Conservation (phyloP, 1,140 invertebrate genomes). For the Mizuhopecten yessoensis region DNA sequence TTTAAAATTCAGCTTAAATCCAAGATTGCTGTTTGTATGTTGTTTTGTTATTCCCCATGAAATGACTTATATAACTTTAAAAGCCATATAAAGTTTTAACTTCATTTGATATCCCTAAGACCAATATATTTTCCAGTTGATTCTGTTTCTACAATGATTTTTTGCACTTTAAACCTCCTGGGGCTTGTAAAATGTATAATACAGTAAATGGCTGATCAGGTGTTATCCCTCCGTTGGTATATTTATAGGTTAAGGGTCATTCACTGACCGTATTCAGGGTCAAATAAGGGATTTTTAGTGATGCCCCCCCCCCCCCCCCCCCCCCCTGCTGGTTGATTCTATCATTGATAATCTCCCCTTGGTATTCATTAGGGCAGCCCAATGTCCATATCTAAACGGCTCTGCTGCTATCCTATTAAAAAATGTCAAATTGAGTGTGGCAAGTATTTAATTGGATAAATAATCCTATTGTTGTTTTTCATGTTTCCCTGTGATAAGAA, state of each 20-base stretch:
- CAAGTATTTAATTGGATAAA: slow-evolving; percentile 29
- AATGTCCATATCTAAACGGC: not conserved
- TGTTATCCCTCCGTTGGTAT: not conserved
- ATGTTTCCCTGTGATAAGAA: not conserved
- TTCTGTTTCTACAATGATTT: too few relatives aligned
- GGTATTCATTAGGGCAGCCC: not conserved
- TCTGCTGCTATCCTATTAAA: not conserved
- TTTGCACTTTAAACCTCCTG: not conserved
- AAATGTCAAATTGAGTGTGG: not conserved
- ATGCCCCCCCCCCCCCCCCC: too few relatives aligned
- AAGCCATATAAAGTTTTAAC: not conserved
- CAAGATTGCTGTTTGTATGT: not conserved
- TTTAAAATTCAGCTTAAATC: not conserved
- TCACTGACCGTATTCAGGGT: not conserved
- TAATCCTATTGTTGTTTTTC: not conserved
- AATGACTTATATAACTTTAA: not conserved
- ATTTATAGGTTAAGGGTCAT: not conserved
- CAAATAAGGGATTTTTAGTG: not conserved
- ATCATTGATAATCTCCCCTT: not conserved
- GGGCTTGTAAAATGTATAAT: not conserved
- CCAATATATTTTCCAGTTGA: not conserved
- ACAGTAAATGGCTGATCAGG: not conserved
- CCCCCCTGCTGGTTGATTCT: not conserved
- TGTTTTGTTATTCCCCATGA: not conserved
- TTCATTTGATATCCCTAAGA: not conserved